Conservation (phyloP, 2,888 invertebrate genomes). For the Proisotoma minuta region DNA sequence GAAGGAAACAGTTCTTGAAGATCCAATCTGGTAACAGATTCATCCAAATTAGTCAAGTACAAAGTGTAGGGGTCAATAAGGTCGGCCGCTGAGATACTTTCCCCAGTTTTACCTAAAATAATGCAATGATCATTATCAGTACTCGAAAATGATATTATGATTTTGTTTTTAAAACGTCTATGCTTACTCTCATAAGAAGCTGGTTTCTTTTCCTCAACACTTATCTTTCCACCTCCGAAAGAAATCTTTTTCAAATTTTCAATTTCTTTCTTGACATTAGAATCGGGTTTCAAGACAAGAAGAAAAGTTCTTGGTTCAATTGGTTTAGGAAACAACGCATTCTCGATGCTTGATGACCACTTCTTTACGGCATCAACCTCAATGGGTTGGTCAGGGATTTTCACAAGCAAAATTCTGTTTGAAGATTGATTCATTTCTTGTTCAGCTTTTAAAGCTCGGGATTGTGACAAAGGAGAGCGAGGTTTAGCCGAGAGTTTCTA, state of each 20-base stretch:
- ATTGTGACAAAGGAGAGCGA: constrained; percentile 31
- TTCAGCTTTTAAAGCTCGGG: constrained; percentile 39
- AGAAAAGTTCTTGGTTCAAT: constrained; percentile 41
- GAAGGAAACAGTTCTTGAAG: constrained; percentile 31
- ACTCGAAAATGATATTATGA: background rate
- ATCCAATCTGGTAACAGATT: constrained; percentile 21
- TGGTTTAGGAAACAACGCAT: constrained; percentile 39
- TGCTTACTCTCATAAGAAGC: constrained; percentile 17
- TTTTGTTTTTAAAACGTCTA: too few relatives aligned
- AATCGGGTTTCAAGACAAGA: constrained; percentile 37
- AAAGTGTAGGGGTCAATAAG: constrained; percentile 40
- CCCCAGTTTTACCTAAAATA: background rate
- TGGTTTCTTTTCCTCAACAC: constrained; percentile 28
- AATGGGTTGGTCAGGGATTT: constrained; percentile 34
- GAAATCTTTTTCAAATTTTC: constrained; percentile 34
- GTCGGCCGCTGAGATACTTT: constrained; percentile 15
- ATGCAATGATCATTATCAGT: background rate
- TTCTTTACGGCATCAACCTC: constrained; percentile 20
- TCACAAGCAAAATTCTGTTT: constrained; percentile 29
- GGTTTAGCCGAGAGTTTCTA: constrained; percentile 29
- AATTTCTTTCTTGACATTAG: constrained; percentile 43
- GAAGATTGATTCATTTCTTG: constrained; percentile 28
- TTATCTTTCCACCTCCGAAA: constrained; percentile 34
- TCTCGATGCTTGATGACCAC: constrained; percentile 38
- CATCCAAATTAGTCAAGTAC: constrained; percentile 41